Evolutionary conservation across 2,888 invertebrate genomes (phyloP).

Genomic region (Cerceris ruficornis): DNA sequence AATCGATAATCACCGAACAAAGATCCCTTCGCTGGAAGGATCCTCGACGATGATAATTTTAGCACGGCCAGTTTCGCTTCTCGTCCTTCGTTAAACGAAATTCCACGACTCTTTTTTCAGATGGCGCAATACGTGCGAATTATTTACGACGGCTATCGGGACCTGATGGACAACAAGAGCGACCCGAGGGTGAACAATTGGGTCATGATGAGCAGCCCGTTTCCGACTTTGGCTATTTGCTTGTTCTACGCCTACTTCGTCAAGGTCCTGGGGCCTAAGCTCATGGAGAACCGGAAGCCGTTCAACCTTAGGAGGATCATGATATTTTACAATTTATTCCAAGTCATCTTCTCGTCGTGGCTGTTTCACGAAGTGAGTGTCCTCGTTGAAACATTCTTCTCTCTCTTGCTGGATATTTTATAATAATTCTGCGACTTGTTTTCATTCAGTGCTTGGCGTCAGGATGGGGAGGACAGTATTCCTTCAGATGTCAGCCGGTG

Average conservation of each 20-base stretch:
- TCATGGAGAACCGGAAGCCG: slow-evolving; percentile 94
- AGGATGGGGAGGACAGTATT: slow-evolving; percentile 90
- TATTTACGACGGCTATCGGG: slow-evolving; percentile 87
- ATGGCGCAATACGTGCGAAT: slow-evolving; percentile 85
- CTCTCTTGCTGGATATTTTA: not conserved
- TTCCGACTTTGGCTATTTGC: slow-evolving; percentile 90
- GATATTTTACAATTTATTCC: slow-evolving; percentile 92
- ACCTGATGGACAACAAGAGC: slow-evolving; percentile 93
- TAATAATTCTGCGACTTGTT: not conserved
- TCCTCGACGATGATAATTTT: no score
- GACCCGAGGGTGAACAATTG: slow-evolving; percentile 91
- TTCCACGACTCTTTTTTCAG: slow-evolving; percentile 62
- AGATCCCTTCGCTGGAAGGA: no score
- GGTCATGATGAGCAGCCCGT: slow-evolving; percentile 91
- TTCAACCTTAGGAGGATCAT: slow-evolving; percentile 89
- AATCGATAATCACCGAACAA: no score
- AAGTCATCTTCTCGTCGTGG: slow-evolving; percentile 90
- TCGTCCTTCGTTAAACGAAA: not conserved
- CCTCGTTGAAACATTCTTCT: not conserved
- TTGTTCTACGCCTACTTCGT: slow-evolving; percentile 89
- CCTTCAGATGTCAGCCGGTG: slow-evolving; percentile 90
- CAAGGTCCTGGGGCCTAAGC: slow-evolving; percentile 89
- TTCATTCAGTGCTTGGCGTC: slow-evolving; percentile 82
- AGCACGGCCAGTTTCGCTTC: no score
- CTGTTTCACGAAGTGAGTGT: slow-evolving; percentile 87